Evolutionary conservation across 2,113 vertebrate species (phyloP).

Genomic region (Antechinus stuartii): DNA sequence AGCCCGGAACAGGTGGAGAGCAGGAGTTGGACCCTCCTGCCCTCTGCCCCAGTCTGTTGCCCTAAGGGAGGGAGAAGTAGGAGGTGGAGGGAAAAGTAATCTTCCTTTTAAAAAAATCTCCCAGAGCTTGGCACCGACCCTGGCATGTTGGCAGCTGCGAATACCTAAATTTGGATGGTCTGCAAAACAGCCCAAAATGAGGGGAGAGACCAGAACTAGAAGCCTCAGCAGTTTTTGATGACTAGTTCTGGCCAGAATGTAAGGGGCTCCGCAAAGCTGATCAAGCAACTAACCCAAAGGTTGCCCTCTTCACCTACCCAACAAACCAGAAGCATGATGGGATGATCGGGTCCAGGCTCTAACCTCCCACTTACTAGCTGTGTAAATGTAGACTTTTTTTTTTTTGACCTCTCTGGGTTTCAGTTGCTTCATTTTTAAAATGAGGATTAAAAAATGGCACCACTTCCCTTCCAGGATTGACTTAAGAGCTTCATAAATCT

Average conservation of each 20-base stretch:
- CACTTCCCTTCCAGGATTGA: background rate
- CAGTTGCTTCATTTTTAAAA: constrained; percentile 24
- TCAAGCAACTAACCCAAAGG: background rate
- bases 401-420: constrained; percentile 23
- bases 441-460: background rate
- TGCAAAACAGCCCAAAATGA: background rate
- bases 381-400: background rate
- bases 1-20: background rate
- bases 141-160: background rate
- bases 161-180: background rate
- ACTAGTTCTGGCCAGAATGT: background rate
- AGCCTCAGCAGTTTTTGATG: background rate
- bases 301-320: background rate
- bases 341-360: background rate
- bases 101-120: background rate
- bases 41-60: background rate
- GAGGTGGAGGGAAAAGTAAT: background rate
- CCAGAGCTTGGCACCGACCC: background rate
- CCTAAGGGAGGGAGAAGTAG: background rate
- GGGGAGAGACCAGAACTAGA: background rate
- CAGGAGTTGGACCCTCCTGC: background rate
- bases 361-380: background rate
- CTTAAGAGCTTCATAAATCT: background rate
- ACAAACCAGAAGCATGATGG: background rate
- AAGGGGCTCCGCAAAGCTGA: background rate